phyloP scores from a whole-genome alignment of 1,140 invertebrate genomes.

The Pygmarrhopalites habei region DNA sequence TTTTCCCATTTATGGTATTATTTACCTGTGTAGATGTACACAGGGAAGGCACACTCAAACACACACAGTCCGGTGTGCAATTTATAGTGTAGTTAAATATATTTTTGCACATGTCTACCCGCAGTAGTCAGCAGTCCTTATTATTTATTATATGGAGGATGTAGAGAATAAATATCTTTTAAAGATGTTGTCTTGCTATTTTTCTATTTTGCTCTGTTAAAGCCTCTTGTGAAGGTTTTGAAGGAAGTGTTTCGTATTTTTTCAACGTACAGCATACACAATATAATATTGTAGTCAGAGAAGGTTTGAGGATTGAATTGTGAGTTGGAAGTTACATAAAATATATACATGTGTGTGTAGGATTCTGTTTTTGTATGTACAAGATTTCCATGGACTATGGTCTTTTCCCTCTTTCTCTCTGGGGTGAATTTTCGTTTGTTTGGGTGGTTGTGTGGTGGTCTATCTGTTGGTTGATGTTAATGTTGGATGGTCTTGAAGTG shows the following conservation, averaged over 20 bases:
- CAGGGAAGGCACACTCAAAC: not conserved
- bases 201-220: too few relatives aligned
- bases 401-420: not conserved
- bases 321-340: too few relatives aligned
- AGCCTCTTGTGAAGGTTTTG: too few relatives aligned
- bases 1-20: not conserved
- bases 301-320: too few relatives aligned
- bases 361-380: not conserved
- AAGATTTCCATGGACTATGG: not conserved
- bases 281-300: too few relatives aligned
- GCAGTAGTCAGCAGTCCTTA: too few relatives aligned
- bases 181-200: too few relatives aligned
- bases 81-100: not conserved
- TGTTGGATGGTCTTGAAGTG: not conserved
- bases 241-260: too few relatives aligned
- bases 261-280: too few relatives aligned
- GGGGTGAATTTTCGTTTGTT: not conserved
- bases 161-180: too few relatives aligned
- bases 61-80: not conserved
- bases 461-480: not conserved
- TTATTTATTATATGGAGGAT: too few relatives aligned
- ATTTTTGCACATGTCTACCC: not conserved
- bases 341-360: not conserved
- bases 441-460: not conserved
- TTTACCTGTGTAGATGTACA: not conserved